Conservation (phyloP, 2,888 invertebrate genomes). For the Nomada goodeniana region DNA sequence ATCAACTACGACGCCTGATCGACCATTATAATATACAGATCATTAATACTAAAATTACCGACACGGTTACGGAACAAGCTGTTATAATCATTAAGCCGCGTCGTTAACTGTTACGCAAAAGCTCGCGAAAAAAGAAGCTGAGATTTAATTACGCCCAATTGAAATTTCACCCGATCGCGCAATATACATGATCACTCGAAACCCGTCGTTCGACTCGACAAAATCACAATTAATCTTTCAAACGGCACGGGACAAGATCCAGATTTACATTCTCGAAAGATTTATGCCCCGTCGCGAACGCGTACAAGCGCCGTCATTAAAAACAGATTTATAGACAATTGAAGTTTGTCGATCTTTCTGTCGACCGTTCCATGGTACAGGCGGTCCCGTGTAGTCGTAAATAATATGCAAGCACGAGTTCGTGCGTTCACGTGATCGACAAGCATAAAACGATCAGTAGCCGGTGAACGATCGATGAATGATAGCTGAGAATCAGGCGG, state of each 20-base stretch:
- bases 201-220: not conserved
- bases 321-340: slow-evolving; percentile 38
- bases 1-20: too few relatives aligned
- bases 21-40: too few relatives aligned
- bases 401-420: slow-evolving; percentile 52
- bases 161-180: too few relatives aligned
- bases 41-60: too few relatives aligned
- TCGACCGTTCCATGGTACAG: slow-evolving; percentile 19
- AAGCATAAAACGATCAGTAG: slow-evolving; percentile 72
- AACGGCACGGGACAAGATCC: not conserved
- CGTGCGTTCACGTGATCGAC: slow-evolving; percentile 66
- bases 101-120: too few relatives aligned
- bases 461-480: slow-evolving; percentile 70
- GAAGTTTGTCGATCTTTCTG: slow-evolving; percentile 36
- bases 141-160: too few relatives aligned
- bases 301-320: slow-evolving; percentile 2
- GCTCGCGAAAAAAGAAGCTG: too few relatives aligned
- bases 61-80: too few relatives aligned
- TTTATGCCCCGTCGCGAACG: slow-evolving; percentile 10
- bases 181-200: not conserved
- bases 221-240: slow-evolving; percentile 1
- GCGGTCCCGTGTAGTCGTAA: slow-evolving; percentile 38
- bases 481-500: slow-evolving; percentile 67
- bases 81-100: too few relatives aligned
- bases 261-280: not conserved